Evolutionary conservation across 37 sponge, comb jelly and placozoan species (phyloP).

Genomic region (Lycopodina hypogea): DNA sequence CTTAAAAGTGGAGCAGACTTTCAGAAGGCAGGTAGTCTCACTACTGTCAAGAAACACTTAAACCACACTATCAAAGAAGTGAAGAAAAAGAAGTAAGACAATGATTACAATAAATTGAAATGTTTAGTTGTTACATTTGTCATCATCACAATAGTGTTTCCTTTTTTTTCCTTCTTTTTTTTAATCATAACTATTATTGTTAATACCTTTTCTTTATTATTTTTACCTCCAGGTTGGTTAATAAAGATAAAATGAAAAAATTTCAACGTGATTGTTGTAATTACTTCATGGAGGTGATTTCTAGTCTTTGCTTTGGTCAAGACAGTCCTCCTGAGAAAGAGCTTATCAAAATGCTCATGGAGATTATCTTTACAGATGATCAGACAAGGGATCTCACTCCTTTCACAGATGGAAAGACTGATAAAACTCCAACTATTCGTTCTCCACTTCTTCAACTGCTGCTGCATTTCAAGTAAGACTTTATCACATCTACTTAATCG

Average conservation of each 20-base stretch:
- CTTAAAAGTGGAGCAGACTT: constrained; percentile 28
- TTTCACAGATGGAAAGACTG: constrained; percentile 26
- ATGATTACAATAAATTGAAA: neutral
- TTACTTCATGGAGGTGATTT: constrained; percentile 76
- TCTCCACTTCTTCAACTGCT: constrained; percentile 72
- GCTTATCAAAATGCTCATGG: constrained; percentile 53
- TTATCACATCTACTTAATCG: neutral
- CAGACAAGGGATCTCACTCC: constrained; percentile 57
- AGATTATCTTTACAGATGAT: constrained; percentile 45
- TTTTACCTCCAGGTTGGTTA: neutral
- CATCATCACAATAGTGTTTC: too few species aligned
- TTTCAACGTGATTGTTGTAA: constrained; percentile 12
- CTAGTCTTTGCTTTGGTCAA: constrained; percentile 70
- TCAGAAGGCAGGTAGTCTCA: constrained; percentile 7
- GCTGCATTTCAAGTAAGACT: constrained; percentile 48
- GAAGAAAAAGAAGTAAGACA: constrained; percentile 3
- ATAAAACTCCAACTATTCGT: constrained; percentile 57
- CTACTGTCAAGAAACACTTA: constrained; percentile 29
- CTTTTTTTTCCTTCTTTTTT: too few species aligned
- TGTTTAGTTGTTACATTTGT: neutral
- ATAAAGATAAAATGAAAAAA: neutral
- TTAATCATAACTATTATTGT: neutral
- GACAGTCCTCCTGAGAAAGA: constrained; percentile 54
- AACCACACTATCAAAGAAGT: constrained; percentile 18
- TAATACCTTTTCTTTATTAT: neutral